Evolutionary conservation across 2,888 invertebrate genomes (phyloP).

Genomic region (Athripsodes cinereus): DNA sequence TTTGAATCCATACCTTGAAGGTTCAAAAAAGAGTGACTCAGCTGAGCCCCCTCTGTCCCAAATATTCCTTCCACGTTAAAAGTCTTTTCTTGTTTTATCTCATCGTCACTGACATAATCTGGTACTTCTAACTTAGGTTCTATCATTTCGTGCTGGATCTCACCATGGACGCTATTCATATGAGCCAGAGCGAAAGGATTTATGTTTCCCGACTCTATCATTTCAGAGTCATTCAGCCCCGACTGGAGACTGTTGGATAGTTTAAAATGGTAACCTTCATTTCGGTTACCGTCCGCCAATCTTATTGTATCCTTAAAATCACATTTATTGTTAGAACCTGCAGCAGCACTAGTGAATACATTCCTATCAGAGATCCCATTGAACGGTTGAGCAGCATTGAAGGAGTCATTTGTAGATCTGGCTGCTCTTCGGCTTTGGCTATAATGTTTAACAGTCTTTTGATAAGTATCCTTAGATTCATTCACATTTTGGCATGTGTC

Average conservation of each 20-base stretch:
- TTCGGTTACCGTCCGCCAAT: conserved; percentile 24
- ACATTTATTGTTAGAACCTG: conserved; percentile 23
- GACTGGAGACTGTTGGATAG: conserved; percentile 20
- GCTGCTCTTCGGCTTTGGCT: conserved; percentile 35
- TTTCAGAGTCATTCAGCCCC: conserved; percentile 22
- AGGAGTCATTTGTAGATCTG: conserved; percentile 15
- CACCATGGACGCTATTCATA: conserved; percentile 28
- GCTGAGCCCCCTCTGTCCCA: conserved; percentile 25
- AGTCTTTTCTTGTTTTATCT: conserved; percentile 32
- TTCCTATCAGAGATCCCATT: conserved; percentile 24
- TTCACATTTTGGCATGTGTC: conserved; percentile 49
- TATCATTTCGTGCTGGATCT: conserved; percentile 36
- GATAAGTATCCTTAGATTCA: conserved; percentile 47
- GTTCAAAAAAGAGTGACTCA: conserved; percentile 46
- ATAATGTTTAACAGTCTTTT: conserved; percentile 44
- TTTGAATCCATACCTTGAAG: conserved; percentile 24
- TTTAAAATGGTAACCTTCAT: conserved; percentile 22
- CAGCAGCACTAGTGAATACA: conserved; percentile 3
- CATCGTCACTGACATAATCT: conserved; percentile 67
- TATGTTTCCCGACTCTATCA: conserved; percentile 26
- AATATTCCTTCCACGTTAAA: conserved; percentile 25
- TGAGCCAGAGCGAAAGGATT: conserved; percentile 34
- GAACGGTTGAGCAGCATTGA: conserved; percentile 17
- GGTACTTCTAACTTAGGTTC: conserved; percentile 69
- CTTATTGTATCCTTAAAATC: conserved; percentile 24